These are phyloP conservation scores for Amblyraja radiata DNA, from an alignment of 2,797 vertebrate genomes.

Conservation along the genomic window DNA sequence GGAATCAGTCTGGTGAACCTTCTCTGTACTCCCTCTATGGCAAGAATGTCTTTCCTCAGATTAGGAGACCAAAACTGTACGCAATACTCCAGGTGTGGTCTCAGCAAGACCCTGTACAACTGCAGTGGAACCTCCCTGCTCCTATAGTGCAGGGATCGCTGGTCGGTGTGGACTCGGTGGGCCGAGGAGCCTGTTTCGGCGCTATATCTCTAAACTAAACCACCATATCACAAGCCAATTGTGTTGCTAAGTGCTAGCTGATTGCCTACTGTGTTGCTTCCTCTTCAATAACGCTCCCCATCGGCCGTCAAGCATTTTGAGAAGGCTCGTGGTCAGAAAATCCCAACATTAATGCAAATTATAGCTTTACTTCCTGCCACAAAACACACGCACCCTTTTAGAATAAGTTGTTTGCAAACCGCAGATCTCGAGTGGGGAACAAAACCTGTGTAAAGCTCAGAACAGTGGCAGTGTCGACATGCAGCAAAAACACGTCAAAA, in stretches of 20 bases:
- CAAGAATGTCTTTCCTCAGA: no score
- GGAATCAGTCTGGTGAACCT: no score
- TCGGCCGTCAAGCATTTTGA: neutral
- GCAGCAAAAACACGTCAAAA: neutral
- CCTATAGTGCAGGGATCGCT: no score
- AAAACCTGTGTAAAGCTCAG: neutral
- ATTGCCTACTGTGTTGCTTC: neutral
- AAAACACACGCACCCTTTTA: neutral
- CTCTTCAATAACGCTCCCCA: neutral
- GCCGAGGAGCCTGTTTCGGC: no score
- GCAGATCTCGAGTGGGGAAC: neutral
- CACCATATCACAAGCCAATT: no score
- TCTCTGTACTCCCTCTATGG: no score
- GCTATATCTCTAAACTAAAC: no score
- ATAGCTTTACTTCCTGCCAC: neutral
- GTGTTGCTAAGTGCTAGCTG: neutral
- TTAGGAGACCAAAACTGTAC: no score
- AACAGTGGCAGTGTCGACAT: neutral
- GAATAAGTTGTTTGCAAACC: neutral
- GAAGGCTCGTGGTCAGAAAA: neutral
- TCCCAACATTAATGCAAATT: neutral
- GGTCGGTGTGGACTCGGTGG: no score
- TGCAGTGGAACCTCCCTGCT: no score
- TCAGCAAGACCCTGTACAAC: no score
- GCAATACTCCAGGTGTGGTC: no score